phyloP scores from a whole-genome alignment of 2,888 invertebrate genomes.

The Microchrysa polita region DNA sequence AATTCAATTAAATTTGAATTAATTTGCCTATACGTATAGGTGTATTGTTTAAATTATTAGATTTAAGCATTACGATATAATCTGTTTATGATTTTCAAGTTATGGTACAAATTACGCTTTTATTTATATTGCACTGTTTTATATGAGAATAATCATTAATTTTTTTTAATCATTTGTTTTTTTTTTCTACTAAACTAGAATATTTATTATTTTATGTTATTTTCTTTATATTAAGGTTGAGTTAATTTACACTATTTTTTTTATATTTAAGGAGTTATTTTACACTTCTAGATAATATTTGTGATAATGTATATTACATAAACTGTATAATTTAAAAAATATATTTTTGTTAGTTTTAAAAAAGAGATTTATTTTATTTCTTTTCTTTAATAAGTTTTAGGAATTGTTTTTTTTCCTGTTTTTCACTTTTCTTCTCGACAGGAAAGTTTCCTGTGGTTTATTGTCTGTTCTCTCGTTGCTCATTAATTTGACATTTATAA shows the following conservation, averaged over 20 bases:
- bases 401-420: no score
- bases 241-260: background rate
- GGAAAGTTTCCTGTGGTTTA: no score
- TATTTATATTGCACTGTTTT: conserved; percentile 28
- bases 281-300: background rate
- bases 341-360: no score
- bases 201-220: background rate
- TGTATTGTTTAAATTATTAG: background rate
- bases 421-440: no score
- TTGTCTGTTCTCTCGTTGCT: no score
- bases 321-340: no score
- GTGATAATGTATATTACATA: conserved; percentile 1
- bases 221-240: background rate
- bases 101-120: conserved; percentile 39
- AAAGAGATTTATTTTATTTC: no score
- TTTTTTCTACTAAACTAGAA: background rate
- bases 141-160: conserved; percentile 1
- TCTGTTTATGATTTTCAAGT: conserved; percentile 6
- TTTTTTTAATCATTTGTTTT: background rate
- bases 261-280: background rate
- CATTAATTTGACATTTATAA: no score
- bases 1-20: background rate
- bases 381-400: no score
- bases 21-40: background rate
- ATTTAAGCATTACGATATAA: background rate